phyloP scores from a whole-genome alignment of 2,797 vertebrate genomes.

The Platalea minor region DNA sequence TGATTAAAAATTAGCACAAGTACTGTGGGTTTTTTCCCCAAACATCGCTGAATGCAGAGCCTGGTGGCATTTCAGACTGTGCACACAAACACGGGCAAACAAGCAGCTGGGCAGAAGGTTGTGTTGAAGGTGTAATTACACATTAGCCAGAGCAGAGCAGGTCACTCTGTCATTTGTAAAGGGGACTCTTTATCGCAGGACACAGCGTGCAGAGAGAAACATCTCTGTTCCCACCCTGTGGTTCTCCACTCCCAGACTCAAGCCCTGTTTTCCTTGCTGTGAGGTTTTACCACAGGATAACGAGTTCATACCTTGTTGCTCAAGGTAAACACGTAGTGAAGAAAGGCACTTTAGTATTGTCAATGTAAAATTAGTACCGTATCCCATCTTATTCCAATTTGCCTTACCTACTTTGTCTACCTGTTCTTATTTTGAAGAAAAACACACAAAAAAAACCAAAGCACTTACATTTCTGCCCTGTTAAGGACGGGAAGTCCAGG shows the following conservation, averaged over 20 bases:
- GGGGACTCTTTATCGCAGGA: not conserved
- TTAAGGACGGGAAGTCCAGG: not conserved
- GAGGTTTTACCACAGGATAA: not conserved
- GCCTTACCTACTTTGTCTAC: not conserved
- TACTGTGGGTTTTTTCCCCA: not conserved
- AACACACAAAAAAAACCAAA: not conserved
- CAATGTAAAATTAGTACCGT: not conserved
- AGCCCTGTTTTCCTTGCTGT: not conserved
- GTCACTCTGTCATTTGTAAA: not conserved
- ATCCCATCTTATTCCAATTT: not conserved
- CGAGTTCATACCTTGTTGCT: fast-evolving
- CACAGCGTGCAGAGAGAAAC: not conserved
- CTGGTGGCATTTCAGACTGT: not conserved
- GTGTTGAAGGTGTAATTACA: conserved; percentile 7
- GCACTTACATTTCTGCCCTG: not conserved
- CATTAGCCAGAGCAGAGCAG: conserved; percentile 2
- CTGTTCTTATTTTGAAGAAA: not conserved
- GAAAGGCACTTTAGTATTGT: not conserved
- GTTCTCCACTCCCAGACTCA: not conserved
- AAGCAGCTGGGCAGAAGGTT: not conserved
- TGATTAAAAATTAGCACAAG: not conserved
- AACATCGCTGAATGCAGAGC: not conserved
- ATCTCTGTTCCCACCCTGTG: not conserved
- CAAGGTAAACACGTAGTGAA: not conserved
- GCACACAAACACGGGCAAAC: not conserved